Conservation (phyloP, 2,113 vertebrate species). For the Datnioides undecimradiatus region DNA sequence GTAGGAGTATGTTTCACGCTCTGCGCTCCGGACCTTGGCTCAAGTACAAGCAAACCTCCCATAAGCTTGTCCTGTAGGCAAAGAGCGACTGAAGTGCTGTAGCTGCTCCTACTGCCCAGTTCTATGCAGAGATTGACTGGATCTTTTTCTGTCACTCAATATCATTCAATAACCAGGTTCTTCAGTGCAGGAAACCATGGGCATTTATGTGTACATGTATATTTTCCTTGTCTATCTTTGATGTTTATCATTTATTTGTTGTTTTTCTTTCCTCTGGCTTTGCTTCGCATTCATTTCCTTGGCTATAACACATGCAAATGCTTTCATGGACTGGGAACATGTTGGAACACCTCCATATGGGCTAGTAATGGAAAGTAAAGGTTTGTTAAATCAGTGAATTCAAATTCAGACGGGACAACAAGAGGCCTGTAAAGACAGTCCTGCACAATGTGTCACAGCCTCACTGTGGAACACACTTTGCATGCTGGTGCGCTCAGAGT, state of each 20-base stretch:
- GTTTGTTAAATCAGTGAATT: not conserved
- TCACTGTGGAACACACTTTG: not conserved
- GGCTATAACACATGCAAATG: not conserved
- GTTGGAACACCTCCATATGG: not conserved
- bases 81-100: not conserved
- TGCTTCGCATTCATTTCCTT: not conserved
- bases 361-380: not conserved
- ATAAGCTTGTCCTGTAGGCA: not conserved
- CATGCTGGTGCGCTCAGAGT: not conserved
- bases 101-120: not conserved
- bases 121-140: not conserved
- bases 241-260: not conserved
- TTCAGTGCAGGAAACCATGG: not conserved
- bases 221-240: not conserved
- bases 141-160: not conserved
- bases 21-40: not conserved
- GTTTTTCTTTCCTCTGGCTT: not conserved
- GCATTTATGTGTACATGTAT: not conserved
- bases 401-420: not conserved
- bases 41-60: not conserved
- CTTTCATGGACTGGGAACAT: constrained; percentile 12
- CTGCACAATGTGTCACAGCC: not conserved
- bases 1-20: not conserved
- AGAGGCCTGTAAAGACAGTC: too few relatives aligned
- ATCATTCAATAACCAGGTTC: not conserved